Conservation (phyloP, 2,888 invertebrate genomes). For the Amblyjoppa fuscipennis region DNA sequence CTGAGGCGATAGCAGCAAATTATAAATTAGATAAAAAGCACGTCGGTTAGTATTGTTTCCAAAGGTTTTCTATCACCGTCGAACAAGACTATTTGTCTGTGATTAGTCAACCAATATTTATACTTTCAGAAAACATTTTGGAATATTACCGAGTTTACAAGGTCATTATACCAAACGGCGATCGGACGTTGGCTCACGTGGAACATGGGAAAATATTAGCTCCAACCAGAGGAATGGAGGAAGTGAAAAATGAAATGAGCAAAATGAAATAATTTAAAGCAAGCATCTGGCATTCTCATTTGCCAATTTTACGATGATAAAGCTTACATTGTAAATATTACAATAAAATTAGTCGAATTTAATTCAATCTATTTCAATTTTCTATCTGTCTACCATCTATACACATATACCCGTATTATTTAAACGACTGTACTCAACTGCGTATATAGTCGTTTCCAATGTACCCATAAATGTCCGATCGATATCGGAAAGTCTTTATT, state of each 20-base stretch:
- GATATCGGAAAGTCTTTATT: neutral
- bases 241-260: neutral
- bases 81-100: neutral
- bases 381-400: neutral
- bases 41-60: conserved; percentile 85
- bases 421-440: neutral
- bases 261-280: neutral
- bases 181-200: neutral
- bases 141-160: conserved; percentile 90
- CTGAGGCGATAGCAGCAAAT: conserved; percentile 88
- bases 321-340: conserved; percentile 47
- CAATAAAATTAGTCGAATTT: conserved; percentile 59
- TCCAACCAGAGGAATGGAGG: neutral
- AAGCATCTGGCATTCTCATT: neutral
- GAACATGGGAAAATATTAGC: neutral
- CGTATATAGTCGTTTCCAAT: neutral
- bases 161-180: conserved; percentile 55
- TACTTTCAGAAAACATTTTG: conserved; percentile 86
- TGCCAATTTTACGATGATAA: neutral
- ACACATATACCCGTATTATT: neutral
- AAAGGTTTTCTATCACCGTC: neutral
- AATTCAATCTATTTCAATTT: neutral
- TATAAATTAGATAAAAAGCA: conserved; percentile 89
- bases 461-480: neutral
- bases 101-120: conserved; percentile 20